Percentiles rank a stretch among this genome's conserved stretches.
Evolutionary conservation across 1,140 invertebrate species (phyloP).

Genomic region (Diorhabda sublineata): DNA sequence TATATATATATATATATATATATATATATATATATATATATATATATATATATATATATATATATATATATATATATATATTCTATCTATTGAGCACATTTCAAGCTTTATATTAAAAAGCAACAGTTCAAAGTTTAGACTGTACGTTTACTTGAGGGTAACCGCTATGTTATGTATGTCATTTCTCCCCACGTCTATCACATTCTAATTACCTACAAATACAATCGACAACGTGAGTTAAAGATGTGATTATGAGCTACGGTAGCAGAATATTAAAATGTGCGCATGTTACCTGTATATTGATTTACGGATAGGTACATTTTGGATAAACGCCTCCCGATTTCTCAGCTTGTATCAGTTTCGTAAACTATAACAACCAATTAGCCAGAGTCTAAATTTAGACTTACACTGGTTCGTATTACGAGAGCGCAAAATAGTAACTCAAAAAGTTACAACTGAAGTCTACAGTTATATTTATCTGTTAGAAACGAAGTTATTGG

Average conservation of each 20-base stretch:
- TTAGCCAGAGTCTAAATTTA: neutral
- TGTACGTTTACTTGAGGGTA: slow-evolving; percentile 3
- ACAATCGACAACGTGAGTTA: neutral
- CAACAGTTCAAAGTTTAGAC: slow-evolving; percentile 5
- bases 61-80: neutral
- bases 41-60: neutral
- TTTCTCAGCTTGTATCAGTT: slow-evolving; percentile 1
- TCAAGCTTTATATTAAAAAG: slow-evolving; percentile 4
- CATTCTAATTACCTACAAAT: slow-evolving; percentile 14
- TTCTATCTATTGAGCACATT: neutral
- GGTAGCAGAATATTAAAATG: neutral
- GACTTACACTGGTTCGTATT: neutral
- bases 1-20: no score
- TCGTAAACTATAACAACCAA: neutral
- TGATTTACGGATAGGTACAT: slow-evolving; percentile 14
- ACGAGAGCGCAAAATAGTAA: no score
- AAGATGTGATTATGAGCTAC: neutral
- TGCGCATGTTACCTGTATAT: slow-evolving; percentile 18
- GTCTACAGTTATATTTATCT: no score
- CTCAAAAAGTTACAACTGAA: no score
- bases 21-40: neutral
- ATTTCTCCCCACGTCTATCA: neutral
- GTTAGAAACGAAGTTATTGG: no score
- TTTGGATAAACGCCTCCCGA: slow-evolving; percentile 4
- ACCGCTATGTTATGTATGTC: neutral